phyloP scores from a whole-genome alignment of 2,888 invertebrate genomes.

The Celastrina argiolus region DNA sequence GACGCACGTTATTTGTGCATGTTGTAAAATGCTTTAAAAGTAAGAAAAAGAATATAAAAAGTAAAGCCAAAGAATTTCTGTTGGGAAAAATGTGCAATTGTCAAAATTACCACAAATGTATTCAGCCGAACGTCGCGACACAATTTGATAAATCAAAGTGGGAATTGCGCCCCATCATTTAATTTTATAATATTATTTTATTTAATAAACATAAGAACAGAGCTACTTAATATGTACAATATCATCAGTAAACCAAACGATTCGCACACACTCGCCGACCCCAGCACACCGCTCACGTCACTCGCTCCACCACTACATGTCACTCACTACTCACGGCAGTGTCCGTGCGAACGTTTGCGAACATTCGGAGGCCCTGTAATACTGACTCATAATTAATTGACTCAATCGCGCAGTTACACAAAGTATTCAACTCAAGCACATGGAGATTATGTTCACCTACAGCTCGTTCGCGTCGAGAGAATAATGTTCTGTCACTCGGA shows the following conservation, averaged over 20 bases:
- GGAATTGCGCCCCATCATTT: conserved; percentile 29
- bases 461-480: background rate
- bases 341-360: conserved; percentile 8
- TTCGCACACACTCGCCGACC: conserved; percentile 33
- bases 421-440: conserved; percentile 36
- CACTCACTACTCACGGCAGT: background rate
- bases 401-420: conserved; percentile 32
- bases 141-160: background rate
- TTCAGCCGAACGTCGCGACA: background rate
- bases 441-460: conserved; percentile 54
- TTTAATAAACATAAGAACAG: conserved; percentile 47
- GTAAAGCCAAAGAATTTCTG: background rate
- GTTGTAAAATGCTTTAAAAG: background rate
- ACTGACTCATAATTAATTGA: conserved; percentile 72
- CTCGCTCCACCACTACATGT: conserved; percentile 8
- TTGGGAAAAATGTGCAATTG: background rate
- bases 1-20: background rate
- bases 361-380: conserved; percentile 59
- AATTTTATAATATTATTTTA: too few species aligned
- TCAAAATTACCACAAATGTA: background rate
- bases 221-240: conserved; percentile 50
- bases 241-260: conserved; percentile 11
- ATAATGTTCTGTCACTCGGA: background rate
- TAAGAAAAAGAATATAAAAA: background rate
- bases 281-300: background rate